Base-by-base conservation (phyloP, 2,888 invertebrate species). In the Eupithecia inturbata region DNA sequence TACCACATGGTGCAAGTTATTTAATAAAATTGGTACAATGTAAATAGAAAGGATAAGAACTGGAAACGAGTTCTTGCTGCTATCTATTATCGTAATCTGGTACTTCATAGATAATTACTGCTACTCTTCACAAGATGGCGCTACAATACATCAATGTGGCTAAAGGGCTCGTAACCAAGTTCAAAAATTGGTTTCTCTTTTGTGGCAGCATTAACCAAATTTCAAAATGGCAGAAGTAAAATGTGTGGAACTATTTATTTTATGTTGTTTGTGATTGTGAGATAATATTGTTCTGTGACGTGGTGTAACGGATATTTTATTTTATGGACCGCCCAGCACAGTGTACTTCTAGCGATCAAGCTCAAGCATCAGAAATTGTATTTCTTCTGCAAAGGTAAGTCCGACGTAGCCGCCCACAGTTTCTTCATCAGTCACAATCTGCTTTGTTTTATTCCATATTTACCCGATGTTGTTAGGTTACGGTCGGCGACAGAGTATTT, bases 141-240 rank as follows among this genome's bases (percentile, higher is more conserved):
- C 39, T 57, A 41, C 67, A 45, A 41, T 12, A 57, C 16, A 63
- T 57, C 39, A 67, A 0, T 57, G 39, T 41, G 73, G 73, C 70
- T 14, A 73, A 73, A 70, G 49, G 49, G 39, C 19, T 31, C 5
- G 22, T 10, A 36, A 62, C 53, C 33, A 41, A 45, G 26, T 28
- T 45, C 14, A 63, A 63, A 26, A 67, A 16, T 73, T 68, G 10
- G 33, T 69, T 60, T 69, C 19, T 22, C 1, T 26, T 10, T 26
- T 64, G 62, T 85, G 83, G 87, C 81, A 88, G 85, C 83, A 83
- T 78, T 78, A 22, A n/a, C 31, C 41, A 86, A 87, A 88, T 87
- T 87, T 87, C 88, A 93, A 93, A 89, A 93, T 93, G 93, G 93
- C 90, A 89, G 92, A 84, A 84, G 82, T 68, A 71, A 84, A 82